Evolutionary conservation across 2,113 vertebrate genomes (phyloP), one percentile per base, ranked within the genome.

Genomic region (Phyllostomus hastatus): DNA sequence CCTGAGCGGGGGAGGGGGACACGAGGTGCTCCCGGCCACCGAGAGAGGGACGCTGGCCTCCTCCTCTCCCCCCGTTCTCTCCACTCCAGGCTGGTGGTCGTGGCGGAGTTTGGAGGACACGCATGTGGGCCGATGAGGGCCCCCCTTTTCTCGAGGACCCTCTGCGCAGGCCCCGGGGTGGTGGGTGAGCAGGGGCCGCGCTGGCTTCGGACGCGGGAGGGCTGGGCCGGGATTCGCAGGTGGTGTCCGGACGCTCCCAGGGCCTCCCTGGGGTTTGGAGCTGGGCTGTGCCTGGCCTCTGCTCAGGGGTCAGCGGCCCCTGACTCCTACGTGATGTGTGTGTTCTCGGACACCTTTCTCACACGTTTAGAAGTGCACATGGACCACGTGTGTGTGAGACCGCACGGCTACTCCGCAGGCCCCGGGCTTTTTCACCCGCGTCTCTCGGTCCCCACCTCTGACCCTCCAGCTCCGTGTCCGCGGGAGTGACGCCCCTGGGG

Each of bases 321-420:
- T 4, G 9, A 1, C 4, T 38, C 8, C 9, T 10, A 0, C 4
- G 15, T 6, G 31, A 35, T 5, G 5, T 4, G 0, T 0, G 24
- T 16, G 1, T 7, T 28, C 35, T 28, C 1, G 0, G 28, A 4
- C 4, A 14, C 33, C 31, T 38, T 22, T 26, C 22, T 4, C 0
- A 4, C 5, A 10, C 38, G 35, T 41, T 17, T 38, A 22, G 38
- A 10, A 17, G 24, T 10, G 2, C 38, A 11, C 16, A 5, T 1
- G 1, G 1, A 0, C 2, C 22, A 4, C 11, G 3, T 5, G 0
- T 1, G 0, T 0, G 1, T 14, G 46, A n/a, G 46, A 0, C 26
- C 17, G 5, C 31, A 2, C 4, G 57, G 61, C 4, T 1, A 0
- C 15, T 7, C 4, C 1, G 8, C 0, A 1, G 17, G 26, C 11